A percentile compares a stretch with the other conserved stretches of the same genome.
Evolutionary conservation across 2,888 invertebrate genomes (phyloP).

Genomic region (Nephrotoma guestfalica): DNA sequence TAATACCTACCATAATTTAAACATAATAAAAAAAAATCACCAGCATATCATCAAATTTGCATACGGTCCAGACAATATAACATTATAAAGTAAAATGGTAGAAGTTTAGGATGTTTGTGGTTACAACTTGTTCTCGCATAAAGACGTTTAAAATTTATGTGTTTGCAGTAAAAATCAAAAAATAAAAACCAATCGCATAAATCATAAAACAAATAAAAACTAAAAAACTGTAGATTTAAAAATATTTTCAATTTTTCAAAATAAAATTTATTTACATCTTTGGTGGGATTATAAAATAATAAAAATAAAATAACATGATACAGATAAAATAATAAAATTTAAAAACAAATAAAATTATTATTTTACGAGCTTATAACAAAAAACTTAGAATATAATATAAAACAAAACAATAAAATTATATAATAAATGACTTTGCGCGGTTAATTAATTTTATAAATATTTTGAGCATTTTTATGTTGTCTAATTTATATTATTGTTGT

Average conservation of each 20-base stretch:
- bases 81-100: neutral
- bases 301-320: constrained; percentile 1
- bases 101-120: too few species aligned
- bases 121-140: too few species aligned
- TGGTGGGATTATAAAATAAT: constrained; percentile 1
- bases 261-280: constrained; percentile 1
- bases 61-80: neutral
- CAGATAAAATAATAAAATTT: neutral
- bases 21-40: neutral
- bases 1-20: neutral
- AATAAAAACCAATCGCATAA: neutral
- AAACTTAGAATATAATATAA: neutral
- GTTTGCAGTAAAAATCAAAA: neutral
- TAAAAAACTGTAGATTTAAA: neutral
- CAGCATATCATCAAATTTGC: neutral
- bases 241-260: neutral
- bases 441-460: neutral
- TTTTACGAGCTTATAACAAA: neutral
- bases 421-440: neutral
- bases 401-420: neutral
- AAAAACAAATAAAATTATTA: neutral
- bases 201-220: neutral
- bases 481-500: neutral
- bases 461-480: neutral
- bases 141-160: neutral